phyloP scores from a whole-genome alignment of 37 sponge, comb jelly and placozoan genomes.

The Diacarnus erythraeanus region DNA sequence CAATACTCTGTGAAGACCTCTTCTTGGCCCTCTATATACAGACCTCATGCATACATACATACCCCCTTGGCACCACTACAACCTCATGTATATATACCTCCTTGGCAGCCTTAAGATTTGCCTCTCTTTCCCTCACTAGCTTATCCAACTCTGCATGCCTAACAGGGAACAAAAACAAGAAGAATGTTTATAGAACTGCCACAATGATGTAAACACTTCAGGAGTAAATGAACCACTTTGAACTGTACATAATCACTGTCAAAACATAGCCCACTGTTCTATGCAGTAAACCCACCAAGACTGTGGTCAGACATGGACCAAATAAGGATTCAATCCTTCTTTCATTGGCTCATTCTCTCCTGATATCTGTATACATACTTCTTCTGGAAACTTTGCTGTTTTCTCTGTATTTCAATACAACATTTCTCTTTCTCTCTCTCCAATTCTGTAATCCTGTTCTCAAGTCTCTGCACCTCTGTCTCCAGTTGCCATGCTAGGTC shows the following conservation, averaged over 20 bases:
- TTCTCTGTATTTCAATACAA: not conserved
- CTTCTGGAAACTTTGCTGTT: not conserved
- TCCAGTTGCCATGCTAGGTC: constrained; percentile 1
- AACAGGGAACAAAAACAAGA: not conserved
- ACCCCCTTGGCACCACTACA: too few relatives aligned
- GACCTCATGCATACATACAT: too few relatives aligned
- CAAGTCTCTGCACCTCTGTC: constrained; percentile 3
- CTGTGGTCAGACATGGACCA: too few relatives aligned
- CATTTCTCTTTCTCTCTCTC: not conserved
- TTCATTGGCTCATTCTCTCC: too few relatives aligned
- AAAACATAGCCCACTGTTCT: too few relatives aligned
- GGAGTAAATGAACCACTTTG: too few relatives aligned
- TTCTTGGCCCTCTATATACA: too few relatives aligned
- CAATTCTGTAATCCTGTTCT: not conserved
- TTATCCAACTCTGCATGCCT: constrained; percentile 32
- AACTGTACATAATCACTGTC: too few relatives aligned
- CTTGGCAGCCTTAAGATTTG: constrained; percentile 15
- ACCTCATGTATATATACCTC: constrained; percentile 6
- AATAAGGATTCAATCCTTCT: too few relatives aligned
- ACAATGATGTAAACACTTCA: too few relatives aligned
- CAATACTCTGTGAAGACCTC: too few relatives aligned
- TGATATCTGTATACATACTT: constrained; percentile 3
- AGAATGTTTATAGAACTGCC: not conserved
- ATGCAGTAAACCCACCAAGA: too few relatives aligned
- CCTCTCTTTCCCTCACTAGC: constrained; percentile 22